phyloP scores from a whole-genome alignment of 2,888 invertebrate species.

The Eupeodes luniger region DNA sequence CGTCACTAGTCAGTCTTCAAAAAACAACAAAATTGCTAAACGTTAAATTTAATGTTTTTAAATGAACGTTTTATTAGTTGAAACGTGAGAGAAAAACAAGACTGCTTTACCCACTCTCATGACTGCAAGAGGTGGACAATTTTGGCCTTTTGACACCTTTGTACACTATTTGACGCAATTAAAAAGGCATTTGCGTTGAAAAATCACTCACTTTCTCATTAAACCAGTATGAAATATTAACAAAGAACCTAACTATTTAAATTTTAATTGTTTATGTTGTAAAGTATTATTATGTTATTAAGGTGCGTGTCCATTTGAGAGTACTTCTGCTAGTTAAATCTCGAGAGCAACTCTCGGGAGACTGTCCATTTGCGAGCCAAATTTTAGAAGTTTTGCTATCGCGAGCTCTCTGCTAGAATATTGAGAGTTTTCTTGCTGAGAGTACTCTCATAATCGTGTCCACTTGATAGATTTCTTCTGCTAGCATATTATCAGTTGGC shows the following conservation, averaged over 20 bases:
- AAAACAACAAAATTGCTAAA: slow-evolving; percentile 9
- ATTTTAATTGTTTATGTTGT: not conserved
- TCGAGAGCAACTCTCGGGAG: no score
- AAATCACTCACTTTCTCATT: not conserved
- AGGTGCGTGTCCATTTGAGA: no score
- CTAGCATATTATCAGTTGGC: no score
- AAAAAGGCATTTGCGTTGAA: slow-evolving; percentile 6
- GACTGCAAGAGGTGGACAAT: not conserved
- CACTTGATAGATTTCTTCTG: no score
- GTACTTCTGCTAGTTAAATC: no score
- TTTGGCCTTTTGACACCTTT: slow-evolving; percentile 26
- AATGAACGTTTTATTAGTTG: slow-evolving; percentile 11
- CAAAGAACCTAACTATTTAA: not conserved
- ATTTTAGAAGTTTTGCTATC: no score
- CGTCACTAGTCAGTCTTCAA: not conserved
- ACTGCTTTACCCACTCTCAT: not conserved
- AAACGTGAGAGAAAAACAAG: slow-evolving; percentile 16
- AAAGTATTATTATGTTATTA: not conserved
- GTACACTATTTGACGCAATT: slow-evolving; percentile 1
- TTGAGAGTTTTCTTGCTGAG: no score
- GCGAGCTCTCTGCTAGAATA: no score
- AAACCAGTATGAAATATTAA: not conserved
- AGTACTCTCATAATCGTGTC: no score
- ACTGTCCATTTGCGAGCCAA: no score
- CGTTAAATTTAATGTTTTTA: not conserved